Percentiles rank a stretch among this genome's conserved stretches.
Conservation (phyloP, 2,113 vertebrate species). For the Pao palembangensis region DNA sequence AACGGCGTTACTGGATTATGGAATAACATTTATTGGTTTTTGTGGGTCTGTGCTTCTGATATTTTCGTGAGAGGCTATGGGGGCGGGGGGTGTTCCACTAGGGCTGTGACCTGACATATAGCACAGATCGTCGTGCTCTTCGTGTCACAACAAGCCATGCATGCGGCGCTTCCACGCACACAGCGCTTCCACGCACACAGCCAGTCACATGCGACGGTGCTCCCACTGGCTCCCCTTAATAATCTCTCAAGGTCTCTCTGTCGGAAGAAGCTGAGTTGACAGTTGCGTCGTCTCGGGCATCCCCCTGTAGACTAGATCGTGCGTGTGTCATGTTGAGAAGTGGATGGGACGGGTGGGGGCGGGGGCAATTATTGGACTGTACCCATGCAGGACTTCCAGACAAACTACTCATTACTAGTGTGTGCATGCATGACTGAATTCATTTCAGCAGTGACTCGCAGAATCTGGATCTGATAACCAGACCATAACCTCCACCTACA, state of each 20-base stretch:
- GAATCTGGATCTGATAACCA: too few relatives aligned
- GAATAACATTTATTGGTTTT: constrained; percentile 49
- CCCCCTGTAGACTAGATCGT: constrained; percentile 61
- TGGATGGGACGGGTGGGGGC: constrained; percentile 12
- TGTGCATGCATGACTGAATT: not conserved
- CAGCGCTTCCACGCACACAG: constrained; percentile 38
- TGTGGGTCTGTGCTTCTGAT: constrained; percentile 31
- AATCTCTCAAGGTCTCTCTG: constrained; percentile 51
- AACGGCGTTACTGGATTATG: constrained; percentile 38
- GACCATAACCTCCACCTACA: too few relatives aligned
- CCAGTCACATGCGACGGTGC: constrained; percentile 45
- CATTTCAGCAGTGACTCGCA: not conserved
- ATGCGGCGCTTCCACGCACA: constrained; percentile 32
- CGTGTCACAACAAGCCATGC: constrained; percentile 49
- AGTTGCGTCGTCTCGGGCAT: constrained; percentile 61
- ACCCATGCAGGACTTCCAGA: constrained; percentile 25
- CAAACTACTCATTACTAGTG: constrained; percentile 6
- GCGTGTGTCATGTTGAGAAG: constrained; percentile 41
- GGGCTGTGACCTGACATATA: constrained; percentile 37
- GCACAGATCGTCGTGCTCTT: constrained; percentile 52
- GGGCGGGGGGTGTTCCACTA: constrained; percentile 8
- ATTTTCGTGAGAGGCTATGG: constrained; percentile 48
- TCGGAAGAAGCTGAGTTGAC: constrained; percentile 57
- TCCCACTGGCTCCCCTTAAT: constrained; percentile 38
- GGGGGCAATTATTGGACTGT: constrained; percentile 31